Evolutionary conservation across 2,888 invertebrate species (phyloP), one percentile per base, ranked within the genome.

Genomic region (Drosophila limbata): DNA sequence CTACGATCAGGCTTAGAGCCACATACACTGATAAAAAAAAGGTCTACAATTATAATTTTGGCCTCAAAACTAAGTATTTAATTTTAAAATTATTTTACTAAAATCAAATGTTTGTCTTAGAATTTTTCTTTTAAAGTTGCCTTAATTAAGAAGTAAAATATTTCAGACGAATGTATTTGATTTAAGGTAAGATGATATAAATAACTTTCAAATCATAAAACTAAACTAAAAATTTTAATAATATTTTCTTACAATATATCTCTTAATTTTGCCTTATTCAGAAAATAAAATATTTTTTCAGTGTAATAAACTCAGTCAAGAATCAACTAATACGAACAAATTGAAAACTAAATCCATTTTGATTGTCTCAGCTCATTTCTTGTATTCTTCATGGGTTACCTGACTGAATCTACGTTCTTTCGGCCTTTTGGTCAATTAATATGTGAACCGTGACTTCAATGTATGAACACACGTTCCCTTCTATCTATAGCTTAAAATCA

Each of bases 391-490:
- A n/a, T 35, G 9, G 33, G n/a, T 50, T 33, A 13, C 4, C 11
- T n/a, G 19, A 17, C 19, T 42, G 42, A 19, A 19, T 42, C 42
- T 42, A 11, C 8, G 28, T 48, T 59, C 50, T 50, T 47, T 39
- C 33, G 1, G 25, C 2, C 4, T 37, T 47, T 17, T 15, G 44
- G 37, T n/a, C 74, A 61, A 68, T 79, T 76, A 66, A 63, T 69
- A 79, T 79, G 76, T 56, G 39, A 11, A 33, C n/a, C 55, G 42
- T 62, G 65, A 63, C 53, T 21, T 15, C 9, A 19, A 37, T 42
- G n/a, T 47, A 51, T 52, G 19, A 48, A 19, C n/a, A 53, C 59
- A 60, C 21, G 79, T 73, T 42, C 47, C 73, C 62, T 57, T 77
- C 74, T 73, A 74, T 61, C 78, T 8, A 19, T 8, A 19, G 25